Evolutionary conservation across 2,113 vertebrate genomes (phyloP).

Genomic region (Bujurquina vittata): DNA sequence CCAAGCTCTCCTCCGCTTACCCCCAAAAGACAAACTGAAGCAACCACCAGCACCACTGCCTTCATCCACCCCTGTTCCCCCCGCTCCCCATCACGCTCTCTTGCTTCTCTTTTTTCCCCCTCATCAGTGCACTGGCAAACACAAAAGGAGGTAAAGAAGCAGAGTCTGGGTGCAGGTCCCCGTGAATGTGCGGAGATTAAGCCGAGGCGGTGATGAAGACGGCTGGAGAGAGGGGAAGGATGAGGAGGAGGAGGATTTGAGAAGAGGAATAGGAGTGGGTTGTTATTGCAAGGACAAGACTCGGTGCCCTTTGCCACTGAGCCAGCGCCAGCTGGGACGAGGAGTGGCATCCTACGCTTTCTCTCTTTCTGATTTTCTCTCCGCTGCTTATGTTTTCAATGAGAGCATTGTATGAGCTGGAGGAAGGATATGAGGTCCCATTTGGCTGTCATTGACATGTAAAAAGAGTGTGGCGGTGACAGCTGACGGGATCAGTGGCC

Average conservation of each 20-base stretch:
- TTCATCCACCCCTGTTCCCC: not conserved
- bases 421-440: slow-evolving; percentile 77
- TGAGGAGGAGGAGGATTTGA: slow-evolving; percentile 8
- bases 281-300: slow-evolving; percentile 40
- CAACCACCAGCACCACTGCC: slow-evolving; percentile 4
- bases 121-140: slow-evolving; percentile 62
- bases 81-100: slow-evolving; percentile 64
- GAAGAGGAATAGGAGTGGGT: slow-evolving; percentile 17
- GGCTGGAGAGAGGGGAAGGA: slow-evolving; percentile 27
- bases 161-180: slow-evolving; percentile 5
- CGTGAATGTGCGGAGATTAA: slow-evolving; percentile 37
- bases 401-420: slow-evolving; percentile 44
- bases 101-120: slow-evolving; percentile 74
- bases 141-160: slow-evolving; percentile 72
- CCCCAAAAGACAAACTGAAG: not conserved
- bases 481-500: slow-evolving; percentile 82
- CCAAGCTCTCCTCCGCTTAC: slow-evolving; percentile 41
- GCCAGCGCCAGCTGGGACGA: slow-evolving; percentile 57
- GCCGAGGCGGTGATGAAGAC: slow-evolving; percentile 33
- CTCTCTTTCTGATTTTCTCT: slow-evolving; percentile 51
- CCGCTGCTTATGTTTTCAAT: slow-evolving; percentile 45
- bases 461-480: slow-evolving; percentile 84
- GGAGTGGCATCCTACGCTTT: slow-evolving; percentile 59
- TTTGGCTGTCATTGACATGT: slow-evolving; percentile 88
- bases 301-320: slow-evolving; percentile 48